Conservation (phyloP, 2,113 vertebrate genomes). For the Potamarius usumacintae region DNA sequence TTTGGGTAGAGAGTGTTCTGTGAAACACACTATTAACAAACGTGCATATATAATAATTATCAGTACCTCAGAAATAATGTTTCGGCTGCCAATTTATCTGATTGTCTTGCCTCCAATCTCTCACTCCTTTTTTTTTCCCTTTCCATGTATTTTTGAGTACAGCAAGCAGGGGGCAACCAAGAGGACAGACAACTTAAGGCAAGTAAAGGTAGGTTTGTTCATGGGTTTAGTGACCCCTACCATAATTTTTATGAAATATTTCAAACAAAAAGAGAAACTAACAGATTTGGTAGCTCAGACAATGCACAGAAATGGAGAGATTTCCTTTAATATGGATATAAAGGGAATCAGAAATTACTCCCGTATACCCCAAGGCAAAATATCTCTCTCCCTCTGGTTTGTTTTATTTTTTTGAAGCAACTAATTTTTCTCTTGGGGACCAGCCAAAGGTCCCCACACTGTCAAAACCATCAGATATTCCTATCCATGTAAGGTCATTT, state of each 20-base stretch:
- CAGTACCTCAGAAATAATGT: neutral
- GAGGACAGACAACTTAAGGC: neutral
- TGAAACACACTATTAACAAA: neutral
- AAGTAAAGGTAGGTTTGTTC: neutral
- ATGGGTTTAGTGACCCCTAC: slow-evolving; percentile 7
- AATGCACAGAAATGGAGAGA: neutral
- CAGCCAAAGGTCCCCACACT: neutral
- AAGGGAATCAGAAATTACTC: slow-evolving; percentile 24
- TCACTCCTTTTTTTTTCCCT: neutral
- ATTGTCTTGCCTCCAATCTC: neutral
- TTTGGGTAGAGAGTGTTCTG: neutral
- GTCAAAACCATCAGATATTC: neutral
- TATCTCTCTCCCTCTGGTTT: neutral
- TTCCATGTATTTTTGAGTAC: slow-evolving; percentile 36
- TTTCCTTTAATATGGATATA: neutral
- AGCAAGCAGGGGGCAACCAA: slow-evolving; percentile 64
- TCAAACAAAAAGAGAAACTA: neutral
- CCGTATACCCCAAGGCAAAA: neutral
- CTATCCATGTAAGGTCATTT: neutral
- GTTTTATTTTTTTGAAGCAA: neutral
- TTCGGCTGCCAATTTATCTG: neutral
- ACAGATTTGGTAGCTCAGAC: neutral
- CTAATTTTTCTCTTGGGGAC: neutral
- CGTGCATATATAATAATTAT: neutral
- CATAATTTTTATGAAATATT: neutral